These are phyloP conservation scores for Antitype chi DNA, from an alignment of 2,888 invertebrate species.

Conservation along the genomic window DNA sequence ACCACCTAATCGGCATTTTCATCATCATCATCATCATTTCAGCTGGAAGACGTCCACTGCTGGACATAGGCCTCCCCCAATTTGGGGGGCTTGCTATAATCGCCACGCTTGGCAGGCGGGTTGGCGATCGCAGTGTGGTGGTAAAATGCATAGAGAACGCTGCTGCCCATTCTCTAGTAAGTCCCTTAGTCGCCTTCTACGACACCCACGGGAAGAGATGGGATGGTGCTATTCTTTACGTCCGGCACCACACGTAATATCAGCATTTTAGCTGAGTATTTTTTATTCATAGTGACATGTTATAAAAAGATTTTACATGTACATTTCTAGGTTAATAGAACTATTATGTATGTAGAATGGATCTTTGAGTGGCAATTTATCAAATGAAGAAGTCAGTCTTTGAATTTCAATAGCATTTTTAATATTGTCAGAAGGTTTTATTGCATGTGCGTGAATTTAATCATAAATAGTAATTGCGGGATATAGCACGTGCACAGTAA, in stretches of 20 bases:
- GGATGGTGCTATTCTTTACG: too few relatives aligned
- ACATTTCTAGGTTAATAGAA: background rate
- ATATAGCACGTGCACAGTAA: background rate
- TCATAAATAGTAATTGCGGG: background rate
- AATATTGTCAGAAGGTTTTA: constrained; percentile 22
- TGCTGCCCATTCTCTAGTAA: too few relatives aligned
- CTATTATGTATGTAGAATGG: background rate
- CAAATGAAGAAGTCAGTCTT: background rate
- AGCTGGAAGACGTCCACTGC: too few relatives aligned
- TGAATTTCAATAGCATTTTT: constrained; percentile 24
- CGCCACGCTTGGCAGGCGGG: too few relatives aligned
- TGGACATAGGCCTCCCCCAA: too few relatives aligned
- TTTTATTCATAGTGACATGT: background rate
- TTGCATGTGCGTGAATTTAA: constrained; percentile 13
- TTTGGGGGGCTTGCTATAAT: too few relatives aligned
- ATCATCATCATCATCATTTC: too few relatives aligned
- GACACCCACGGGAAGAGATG: too few relatives aligned
- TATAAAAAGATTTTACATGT: constrained; percentile 3
- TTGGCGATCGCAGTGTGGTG: too few relatives aligned
- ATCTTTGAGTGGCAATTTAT: background rate
- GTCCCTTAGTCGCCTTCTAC: too few relatives aligned
- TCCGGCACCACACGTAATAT: too few relatives aligned
- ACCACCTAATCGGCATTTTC: background rate
- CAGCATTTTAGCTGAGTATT: background rate
- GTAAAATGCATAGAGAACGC: too few relatives aligned